Evolutionary conservation across 2,113 vertebrate genomes (phyloP), one percentile per base, ranked within the genome.

Genomic region (Pterocles burchelli): DNA sequence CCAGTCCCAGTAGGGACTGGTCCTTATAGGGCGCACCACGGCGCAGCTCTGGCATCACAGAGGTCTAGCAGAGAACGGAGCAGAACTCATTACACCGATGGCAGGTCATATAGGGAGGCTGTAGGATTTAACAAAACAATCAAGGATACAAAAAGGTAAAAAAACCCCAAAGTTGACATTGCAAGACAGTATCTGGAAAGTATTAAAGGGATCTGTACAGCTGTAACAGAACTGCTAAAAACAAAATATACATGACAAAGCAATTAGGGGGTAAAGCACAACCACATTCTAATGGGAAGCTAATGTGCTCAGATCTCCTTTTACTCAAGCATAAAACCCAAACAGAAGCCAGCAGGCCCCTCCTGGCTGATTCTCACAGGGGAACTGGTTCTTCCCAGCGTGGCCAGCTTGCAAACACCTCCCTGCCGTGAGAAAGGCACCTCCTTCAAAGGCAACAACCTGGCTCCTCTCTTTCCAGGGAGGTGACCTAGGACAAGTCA

Each of bases 281-380:
- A 65, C 92, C 87, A 78, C 52, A 75, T 85, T 93, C 88, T 91
- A 94, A 94, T 58, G 90, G 78, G 72, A 95, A 95, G n/a, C 78
- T 67, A 84, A 67, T 41, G 71, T 62, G 70, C 66, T 82, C 46
- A 70, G 48, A 62, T 89, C 68, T 96, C 76, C 62, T 85, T 94
- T 89, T 94, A 93, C 86, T 95, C 95, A 95, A 95, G 92, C 84
- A 95, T 81, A 80, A 92, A 93, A 93, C 88, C 71, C 90, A 95
- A 96, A 88, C 43, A 88, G 85, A 95, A 95, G 87, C 68, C 70
- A 91, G 61, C 83, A 91, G 84, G 65, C 82, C 76, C 82, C 86
- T 94, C 86, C 93, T 62, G 59, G 89, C 62, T 71, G 90, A 84
- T 82, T 97, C 96, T 93, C 94, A 96, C 85, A 93, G 83, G 49